phyloP scores from a whole-genome alignment of 2,113 vertebrate genomes.

The Eubucco bourcierii region DNA sequence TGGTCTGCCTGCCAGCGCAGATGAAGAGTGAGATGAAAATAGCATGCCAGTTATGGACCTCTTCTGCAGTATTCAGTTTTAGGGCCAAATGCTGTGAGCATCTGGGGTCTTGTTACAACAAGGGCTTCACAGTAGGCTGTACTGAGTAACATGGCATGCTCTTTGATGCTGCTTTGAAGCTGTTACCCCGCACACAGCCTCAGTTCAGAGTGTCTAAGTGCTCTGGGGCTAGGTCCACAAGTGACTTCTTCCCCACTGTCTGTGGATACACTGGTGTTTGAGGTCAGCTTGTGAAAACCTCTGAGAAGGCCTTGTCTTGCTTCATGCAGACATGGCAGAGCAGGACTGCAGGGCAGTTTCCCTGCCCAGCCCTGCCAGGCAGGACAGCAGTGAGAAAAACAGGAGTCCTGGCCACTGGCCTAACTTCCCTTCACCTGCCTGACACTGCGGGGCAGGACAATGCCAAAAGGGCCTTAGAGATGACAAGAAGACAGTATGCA shows the following conservation, averaged over 20 bases:
- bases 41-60: not conserved
- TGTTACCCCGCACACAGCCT: not conserved
- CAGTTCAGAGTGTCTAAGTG: not conserved
- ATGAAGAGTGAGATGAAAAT: not conserved
- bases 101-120: not conserved
- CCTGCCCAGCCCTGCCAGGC: not conserved
- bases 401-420: not conserved
- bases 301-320: not conserved
- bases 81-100: not conserved
- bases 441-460: not conserved
- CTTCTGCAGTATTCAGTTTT: not conserved
- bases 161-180: fast-evolving
- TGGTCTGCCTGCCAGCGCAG: not conserved
- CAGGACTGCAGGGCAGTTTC: not conserved
- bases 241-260: not conserved
- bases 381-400: not conserved
- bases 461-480: not conserved
- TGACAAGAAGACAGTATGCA: not conserved
- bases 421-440: not conserved
- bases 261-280: not conserved
- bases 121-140: not conserved
- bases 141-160: not conserved
- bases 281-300: not conserved
- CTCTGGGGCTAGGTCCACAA: not conserved
- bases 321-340: fast-evolving